Base-by-base conservation (phyloP, 2,113 vertebrate genomes). In the Pterocles orientalis region DNA sequence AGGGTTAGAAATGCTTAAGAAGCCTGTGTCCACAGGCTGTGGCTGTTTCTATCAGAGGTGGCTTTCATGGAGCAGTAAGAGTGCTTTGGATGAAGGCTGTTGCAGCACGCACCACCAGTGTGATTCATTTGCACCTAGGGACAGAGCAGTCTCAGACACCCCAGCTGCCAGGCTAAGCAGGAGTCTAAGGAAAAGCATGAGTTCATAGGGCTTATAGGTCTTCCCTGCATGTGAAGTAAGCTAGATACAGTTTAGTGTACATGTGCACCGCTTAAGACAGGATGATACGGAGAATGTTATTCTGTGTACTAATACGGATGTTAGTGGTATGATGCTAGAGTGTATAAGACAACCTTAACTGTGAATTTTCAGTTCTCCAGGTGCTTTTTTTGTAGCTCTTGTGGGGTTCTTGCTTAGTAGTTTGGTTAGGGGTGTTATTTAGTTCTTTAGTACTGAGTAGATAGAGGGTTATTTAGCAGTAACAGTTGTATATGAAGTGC, bases 41-140 rank as follows among this genome's bases (percentile, higher is more conserved):
- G 41, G 36, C 48, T 69, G 28, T 10, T 82, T 54, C 21, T 60
- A 5, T 48, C 57, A 28, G 64, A 58, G n/a, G 18, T 33, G 45
- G 45, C 53, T 72, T 78, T 36, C 47, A 15, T 0, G 0, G 28
- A 43, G 24, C 19, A 0, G 34, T 56, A 10, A n/a, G 53, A 62
- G 56, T 5, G 29, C 24, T 47, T 28, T 47, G 43, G 33, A 18
- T 11, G 31, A 39, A 34, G 36, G 36, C 14, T 8, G 3, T 10
- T 20, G 70, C 45, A 33, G 11, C n/a, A 10, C 3, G 2, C 34
- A 12, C 16, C 2, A 0, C 51, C 33, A 14, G n/a, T 2, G 14
- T 3, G 17, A 17, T 39, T 34, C 14, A 2, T 73, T 23, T 24
- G n/a, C 0, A 2, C 56, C 57, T 4, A 12, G 69, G 61, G 43